Percentiles rank a stretch among this genome's conserved stretches.
Evolutionary conservation across 2,113 vertebrate species (phyloP).

Genomic region (Ceratotherium simum): DNA sequence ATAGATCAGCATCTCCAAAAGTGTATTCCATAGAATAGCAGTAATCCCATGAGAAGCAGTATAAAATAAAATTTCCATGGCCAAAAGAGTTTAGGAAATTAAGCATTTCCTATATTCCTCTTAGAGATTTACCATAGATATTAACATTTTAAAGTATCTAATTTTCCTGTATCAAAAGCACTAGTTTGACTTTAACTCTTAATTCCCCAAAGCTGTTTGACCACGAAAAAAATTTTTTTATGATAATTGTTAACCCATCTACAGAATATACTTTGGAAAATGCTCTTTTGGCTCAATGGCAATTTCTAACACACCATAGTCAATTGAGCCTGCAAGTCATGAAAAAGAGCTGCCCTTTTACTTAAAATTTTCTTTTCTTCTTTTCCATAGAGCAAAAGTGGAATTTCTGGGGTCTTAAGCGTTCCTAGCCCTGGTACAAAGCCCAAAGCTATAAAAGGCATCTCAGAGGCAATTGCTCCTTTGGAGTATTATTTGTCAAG

Average conservation of each 20-base stretch:
- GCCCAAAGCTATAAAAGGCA: background rate
- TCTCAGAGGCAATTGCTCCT: background rate
- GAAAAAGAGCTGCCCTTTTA: slow-evolving; percentile 49
- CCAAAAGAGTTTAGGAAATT: slow-evolving; percentile 31
- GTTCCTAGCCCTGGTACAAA: background rate
- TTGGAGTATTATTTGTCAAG: background rate
- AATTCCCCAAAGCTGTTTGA: background rate
- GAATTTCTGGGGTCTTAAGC: background rate
- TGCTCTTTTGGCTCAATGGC: background rate
- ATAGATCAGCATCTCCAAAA: slow-evolving; percentile 15
- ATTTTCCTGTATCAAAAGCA: background rate
- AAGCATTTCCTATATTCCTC: background rate
- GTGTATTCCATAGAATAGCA: background rate
- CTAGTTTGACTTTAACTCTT: background rate
- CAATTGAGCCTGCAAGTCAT: background rate
- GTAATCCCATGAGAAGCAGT: slow-evolving; percentile 2
- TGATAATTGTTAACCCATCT: background rate
- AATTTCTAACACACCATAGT: background rate
- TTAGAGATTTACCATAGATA: background rate
- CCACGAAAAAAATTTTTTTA: background rate
- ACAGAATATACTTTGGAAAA: slow-evolving; percentile 21
- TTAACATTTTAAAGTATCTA: background rate
- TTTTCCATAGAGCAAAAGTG: slow-evolving; percentile 3
- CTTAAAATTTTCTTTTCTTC: background rate
- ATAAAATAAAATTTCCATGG: slow-evolving; percentile 38